Evolutionary conservation across 2,888 invertebrate genomes (phyloP).

Genomic region (Mythimna loreyi): DNA sequence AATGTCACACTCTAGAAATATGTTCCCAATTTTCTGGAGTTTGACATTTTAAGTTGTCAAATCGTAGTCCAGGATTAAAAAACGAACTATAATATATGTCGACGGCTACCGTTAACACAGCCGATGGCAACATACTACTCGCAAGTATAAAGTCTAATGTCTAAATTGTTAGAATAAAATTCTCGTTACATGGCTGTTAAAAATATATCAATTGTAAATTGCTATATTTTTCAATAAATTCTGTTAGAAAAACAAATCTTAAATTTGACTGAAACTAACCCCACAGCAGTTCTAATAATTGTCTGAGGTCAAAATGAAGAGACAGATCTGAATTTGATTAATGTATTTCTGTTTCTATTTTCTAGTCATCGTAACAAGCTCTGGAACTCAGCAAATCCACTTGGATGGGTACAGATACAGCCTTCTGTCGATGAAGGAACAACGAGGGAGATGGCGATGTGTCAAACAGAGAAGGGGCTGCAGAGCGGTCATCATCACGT

Average conservation of each 20-base stretch:
- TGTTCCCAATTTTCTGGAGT: too few relatives aligned
- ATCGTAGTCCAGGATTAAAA: too few relatives aligned
- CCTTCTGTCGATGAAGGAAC: conserved; percentile 34
- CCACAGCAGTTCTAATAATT: not conserved
- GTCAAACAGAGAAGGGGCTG: conserved; percentile 65
- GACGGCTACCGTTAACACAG: too few relatives aligned
- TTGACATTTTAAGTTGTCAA: too few relatives aligned
- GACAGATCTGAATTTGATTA: not conserved
- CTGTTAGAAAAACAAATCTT: not conserved
- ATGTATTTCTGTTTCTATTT: not conserved
- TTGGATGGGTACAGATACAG: conserved; percentile 59
- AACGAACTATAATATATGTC: too few relatives aligned
- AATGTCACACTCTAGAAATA: too few relatives aligned
- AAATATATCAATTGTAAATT: not conserved
- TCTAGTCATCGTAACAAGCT: conserved; percentile 24
- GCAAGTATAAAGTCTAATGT: too few relatives aligned
- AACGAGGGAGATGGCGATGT: conserved; percentile 62
- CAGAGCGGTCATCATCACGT: conserved; percentile 57
- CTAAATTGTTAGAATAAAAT: not conserved
- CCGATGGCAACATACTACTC: too few relatives aligned
- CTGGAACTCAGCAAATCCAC: conserved; percentile 64
- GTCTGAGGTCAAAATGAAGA: not conserved
- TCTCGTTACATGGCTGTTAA: not conserved
- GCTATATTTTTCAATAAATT: conserved; percentile 2
- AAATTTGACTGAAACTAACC: not conserved